phyloP scores from a whole-genome alignment of 2,113 vertebrate genomes.

The Oncorhynchus gorbuscha region DNA sequence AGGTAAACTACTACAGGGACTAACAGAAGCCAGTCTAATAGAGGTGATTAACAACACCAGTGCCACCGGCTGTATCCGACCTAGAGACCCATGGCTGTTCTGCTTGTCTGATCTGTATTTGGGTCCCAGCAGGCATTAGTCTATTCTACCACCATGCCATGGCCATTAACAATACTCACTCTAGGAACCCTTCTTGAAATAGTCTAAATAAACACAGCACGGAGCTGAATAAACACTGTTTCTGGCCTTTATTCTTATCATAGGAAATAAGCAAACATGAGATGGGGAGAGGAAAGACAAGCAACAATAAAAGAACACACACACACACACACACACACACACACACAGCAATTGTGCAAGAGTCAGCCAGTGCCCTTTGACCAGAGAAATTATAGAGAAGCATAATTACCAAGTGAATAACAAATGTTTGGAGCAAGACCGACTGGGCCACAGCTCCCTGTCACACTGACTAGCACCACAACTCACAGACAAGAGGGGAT shows the following conservation, averaged over 20 bases:
- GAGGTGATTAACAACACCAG: no score
- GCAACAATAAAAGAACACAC: background rate
- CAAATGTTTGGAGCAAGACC: slow-evolving; percentile 10
- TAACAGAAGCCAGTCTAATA: no score
- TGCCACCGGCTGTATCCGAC: background rate
- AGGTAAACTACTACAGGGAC: slow-evolving; percentile 18
- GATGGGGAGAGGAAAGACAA: slow-evolving; percentile 5
- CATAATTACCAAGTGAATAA: slow-evolving; percentile 3
- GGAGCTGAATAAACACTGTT: slow-evolving; percentile 30
- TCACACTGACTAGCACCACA: background rate
- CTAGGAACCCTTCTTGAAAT: slow-evolving; percentile 1
- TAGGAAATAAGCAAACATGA: slow-evolving; percentile 2
- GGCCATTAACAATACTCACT: background rate
- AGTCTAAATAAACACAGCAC: slow-evolving; percentile 22
- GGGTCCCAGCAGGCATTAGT: background rate
- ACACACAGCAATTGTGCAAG: background rate
- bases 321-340: background rate
- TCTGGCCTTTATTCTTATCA: slow-evolving; percentile 26
- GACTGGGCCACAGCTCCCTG: background rate
- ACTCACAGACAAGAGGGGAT: background rate
- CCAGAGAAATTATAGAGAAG: background rate
- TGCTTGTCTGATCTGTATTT: background rate
- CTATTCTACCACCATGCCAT: background rate
- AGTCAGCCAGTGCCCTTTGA: slow-evolving; percentile 6
- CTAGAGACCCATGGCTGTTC: background rate